These are phyloP conservation scores for Drosophila melanosoma DNA, from an alignment of 2,888 invertebrate genomes.

Conservation along the genomic window DNA sequence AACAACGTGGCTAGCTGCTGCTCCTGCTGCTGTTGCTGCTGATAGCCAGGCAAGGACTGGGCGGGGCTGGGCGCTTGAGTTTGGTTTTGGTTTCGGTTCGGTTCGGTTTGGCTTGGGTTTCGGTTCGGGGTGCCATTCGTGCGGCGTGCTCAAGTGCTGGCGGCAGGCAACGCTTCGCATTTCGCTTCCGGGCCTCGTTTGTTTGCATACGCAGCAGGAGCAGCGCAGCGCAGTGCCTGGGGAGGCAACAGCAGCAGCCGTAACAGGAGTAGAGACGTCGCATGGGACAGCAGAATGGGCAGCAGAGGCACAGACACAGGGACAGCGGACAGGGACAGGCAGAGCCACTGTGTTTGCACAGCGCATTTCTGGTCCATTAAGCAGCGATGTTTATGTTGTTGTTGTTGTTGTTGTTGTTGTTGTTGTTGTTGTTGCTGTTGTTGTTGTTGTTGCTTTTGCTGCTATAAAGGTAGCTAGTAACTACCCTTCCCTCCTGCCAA, in stretches of 20 bases:
- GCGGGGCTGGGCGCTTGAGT: background rate
- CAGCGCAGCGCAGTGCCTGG: constrained; percentile 1
- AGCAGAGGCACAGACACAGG: background rate
- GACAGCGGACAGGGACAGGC: background rate
- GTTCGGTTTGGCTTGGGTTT: constrained; percentile 1
- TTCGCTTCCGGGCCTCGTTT: constrained; percentile 77
- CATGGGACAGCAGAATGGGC: background rate
- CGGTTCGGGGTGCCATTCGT: constrained; percentile 41
- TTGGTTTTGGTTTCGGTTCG: constrained; percentile 10
- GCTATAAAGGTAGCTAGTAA: constrained; percentile 65
- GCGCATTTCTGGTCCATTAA: constrained; percentile 81
- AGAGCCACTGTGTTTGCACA: constrained; percentile 68
- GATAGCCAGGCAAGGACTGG: background rate
- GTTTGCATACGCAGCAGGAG: constrained; percentile 79
- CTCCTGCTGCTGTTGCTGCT: background rate
- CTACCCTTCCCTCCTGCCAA: constrained; percentile 17
- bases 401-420: constrained; percentile 19
- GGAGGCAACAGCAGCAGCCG: constrained; percentile 6
- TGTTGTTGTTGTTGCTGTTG: constrained; percentile 31
- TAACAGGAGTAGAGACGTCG: constrained; percentile 4
- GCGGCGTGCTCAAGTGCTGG: constrained; percentile 77
- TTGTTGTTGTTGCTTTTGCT: constrained; percentile 23
- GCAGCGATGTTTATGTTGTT: constrained; percentile 58
- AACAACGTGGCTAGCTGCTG: constrained; percentile 22
- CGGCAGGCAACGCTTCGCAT: constrained; percentile 58